Base-by-base conservation (phyloP, 2,888 invertebrate species). In the Drosophila lutescens region DNA sequence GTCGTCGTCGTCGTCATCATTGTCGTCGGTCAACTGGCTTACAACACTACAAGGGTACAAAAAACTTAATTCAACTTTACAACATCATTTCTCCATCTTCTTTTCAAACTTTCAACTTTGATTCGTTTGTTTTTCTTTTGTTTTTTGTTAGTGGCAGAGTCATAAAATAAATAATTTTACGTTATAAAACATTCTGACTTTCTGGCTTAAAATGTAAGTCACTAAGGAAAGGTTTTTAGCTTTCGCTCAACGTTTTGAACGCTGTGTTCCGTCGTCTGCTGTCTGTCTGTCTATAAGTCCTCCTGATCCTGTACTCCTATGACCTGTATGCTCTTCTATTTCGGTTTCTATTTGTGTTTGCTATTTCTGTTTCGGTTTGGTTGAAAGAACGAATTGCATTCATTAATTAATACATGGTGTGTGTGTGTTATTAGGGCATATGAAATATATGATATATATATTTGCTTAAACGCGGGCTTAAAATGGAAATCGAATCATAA, bases 11-110 rank as follows among this genome's bases (percentile, higher is more conserved):
- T 54, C 20, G 23, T 34, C 44, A n/a, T n/a, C n/a, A n/a, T n/a
- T n/a, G 26, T 20, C 26, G 23, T 32, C 44, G 17, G 47, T 44
- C 59, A 23, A 46, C 51, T 51, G 38, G 26, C 53, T 59, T 59
- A 59, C 32, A 59, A 59, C 58, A 41, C 58, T 54, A 59, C 32
- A 41, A 30, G 55, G 66, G 41, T 66, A 56, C 34, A 67, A 67
- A 49, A 49, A 50, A 38, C 57, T 56, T 57, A 49, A 41, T 41
- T 23, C 58, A 59, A 54, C 47, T 44, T 44, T 53, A 62, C 53
- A 66, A 62, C 46, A 62, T 38, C 50, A 23, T 23, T 44, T 23
- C 26, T 26, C 6, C 6, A 2, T 23, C 20, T 1, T 4, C 4
- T 32, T 6, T 10, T 43, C 23, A 20, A 20, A 20, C 20, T 20